Evolutionary conservation across 2,113 vertebrate genomes (phyloP), one percentile per base, ranked within the genome.

Genomic region (Hepsetus odoe): DNA sequence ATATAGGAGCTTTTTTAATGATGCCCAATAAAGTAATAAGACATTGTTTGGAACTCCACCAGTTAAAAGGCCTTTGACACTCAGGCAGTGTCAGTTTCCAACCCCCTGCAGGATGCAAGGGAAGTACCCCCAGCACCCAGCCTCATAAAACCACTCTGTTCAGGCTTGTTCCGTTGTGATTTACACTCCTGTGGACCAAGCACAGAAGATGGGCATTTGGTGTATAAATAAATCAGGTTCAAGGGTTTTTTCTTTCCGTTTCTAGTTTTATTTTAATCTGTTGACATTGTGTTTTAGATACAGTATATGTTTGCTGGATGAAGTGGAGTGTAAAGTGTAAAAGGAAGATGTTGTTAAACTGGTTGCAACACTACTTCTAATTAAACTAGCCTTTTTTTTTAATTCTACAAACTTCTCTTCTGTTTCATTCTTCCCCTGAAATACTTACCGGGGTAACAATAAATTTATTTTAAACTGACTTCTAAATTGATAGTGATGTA

Each of bases 71-170:
- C 80, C 76, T 84, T 82, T 79, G 90, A 90, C 90, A 89, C 87
- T 90, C 84, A 77, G 88, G 84, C 76, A 86, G 88, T 83, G 89
- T 82, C 82, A 85, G 86, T 70, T 51, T 74, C 73, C 83, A 87
- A 86, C 89, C 89, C 90, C 90, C 91, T 85, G 85, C 90, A 91
- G 92, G 86, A 92, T 83, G 82, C 87, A 92, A 87, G 89, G 92
- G 92, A 92, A 91, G 90, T 92, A 80, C 87, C 81, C 86, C 49
- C 82, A 78, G 85, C 87, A 86, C 87, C 80, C 85, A 42, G 82
- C 77, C 85, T 88, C 88, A 87, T 92, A 94, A 93, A 94, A 90
- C 73, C 44, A 87, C 81, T 85, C 86, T 81, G 85, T 89, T 79
- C 87, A 85, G 86, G 84, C 85, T 90, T 88, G 88, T 90, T 88